phyloP scores from a whole-genome alignment of 2,797 vertebrate species.

The Acridotheres tristis region DNA sequence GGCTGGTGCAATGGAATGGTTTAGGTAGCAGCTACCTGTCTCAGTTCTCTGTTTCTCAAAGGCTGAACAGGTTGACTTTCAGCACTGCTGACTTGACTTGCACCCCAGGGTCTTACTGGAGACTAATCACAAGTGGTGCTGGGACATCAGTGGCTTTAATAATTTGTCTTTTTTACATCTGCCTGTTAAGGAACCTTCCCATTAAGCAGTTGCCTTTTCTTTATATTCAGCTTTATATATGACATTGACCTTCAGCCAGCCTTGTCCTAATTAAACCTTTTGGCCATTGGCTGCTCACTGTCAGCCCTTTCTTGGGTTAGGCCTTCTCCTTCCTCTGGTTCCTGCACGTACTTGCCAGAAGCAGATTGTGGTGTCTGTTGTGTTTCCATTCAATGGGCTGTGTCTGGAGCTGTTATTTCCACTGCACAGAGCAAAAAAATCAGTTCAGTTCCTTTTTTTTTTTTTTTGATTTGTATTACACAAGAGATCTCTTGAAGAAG shows the following conservation, averaged over 20 bases:
- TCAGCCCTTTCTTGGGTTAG: not conserved
- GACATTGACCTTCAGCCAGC: not conserved
- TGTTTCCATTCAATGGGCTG: not conserved
- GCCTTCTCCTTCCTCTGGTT: not conserved
- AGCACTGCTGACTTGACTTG: not conserved
- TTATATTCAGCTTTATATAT: not conserved
- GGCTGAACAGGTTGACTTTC: not conserved
- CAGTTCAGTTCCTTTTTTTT: not conserved
- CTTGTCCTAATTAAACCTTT: not conserved
- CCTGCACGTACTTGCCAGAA: not conserved
- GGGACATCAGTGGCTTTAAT: not conserved
- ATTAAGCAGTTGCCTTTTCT: not conserved
- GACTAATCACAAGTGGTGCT: not conserved
- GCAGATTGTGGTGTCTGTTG: not conserved
- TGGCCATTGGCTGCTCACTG: not conserved
- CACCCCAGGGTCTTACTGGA: not conserved
- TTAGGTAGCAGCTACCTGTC: not conserved
- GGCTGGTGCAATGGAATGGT: not conserved
- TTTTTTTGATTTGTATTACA: not conserved
- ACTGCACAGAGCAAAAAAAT: not conserved
- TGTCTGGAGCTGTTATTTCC: not conserved
- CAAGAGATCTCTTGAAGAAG: not conserved
- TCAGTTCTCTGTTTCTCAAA: not conserved
- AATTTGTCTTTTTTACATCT: not conserved
- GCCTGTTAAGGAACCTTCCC: not conserved